Base-by-base conservation (phyloP, 1,140 invertebrate genomes). In the Lepidurus packardi region DNA sequence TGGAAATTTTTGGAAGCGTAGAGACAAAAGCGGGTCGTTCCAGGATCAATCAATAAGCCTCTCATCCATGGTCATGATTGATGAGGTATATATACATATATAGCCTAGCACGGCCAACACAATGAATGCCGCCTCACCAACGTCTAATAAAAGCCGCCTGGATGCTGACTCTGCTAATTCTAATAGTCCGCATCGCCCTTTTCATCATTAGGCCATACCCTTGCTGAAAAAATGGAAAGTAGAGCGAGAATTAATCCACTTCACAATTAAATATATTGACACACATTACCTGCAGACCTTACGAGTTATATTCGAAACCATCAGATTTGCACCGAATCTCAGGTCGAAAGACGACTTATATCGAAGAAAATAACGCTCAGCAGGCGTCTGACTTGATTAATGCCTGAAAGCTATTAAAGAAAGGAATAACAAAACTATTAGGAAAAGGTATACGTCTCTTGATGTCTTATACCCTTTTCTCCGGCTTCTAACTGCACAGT, bases 401-500 rank as follows among this genome's bases (percentile, higher is more conserved):
- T 65, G 53, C 53, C 53, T 65, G 21, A 21, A 8, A 65, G 53
- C 53, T 65, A 65, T 65, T 65, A 65, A 21, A 13, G 53, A 9
- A 34, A 65, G 53, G 21, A 65, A 65, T 65, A 65, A 65, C 53
- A 65, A 8, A 65, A 65, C 53, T 65, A 65, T 65, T 65, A 65
- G n/a, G 21, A 21, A 65, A 9, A 7, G 6, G 16, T 65, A 65
- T 65, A 65, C 2, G 34, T 34, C 34, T 34, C 34, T 34, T 3
- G 34, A 34, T 34, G 53, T n/a, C 53, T 65, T 65, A 1, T 16
- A 9, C 21, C 16, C 53, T 65, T 10, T 65, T 65, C 16, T 13
- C 53, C 16, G 16, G 6, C 53, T 21, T 65, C 21, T 65, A n/a
- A n/a, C 53, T n/a, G 16, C 53, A 65, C 53, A 13, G 16, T 65